Evolutionary conservation across 2,888 invertebrate genomes (phyloP).

Genomic region (Pandemis heparana): DNA sequence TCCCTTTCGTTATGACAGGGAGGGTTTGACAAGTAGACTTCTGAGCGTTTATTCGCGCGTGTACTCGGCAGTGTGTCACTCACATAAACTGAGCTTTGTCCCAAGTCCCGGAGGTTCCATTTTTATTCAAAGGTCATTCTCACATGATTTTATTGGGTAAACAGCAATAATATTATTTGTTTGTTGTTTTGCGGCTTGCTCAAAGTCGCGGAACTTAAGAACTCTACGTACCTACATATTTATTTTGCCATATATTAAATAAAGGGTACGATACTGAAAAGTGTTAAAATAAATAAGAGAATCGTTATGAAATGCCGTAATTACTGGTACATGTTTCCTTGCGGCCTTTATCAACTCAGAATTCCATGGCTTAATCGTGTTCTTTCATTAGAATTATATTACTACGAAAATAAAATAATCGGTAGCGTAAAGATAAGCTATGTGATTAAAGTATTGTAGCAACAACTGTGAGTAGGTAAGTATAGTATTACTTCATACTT

Average conservation of each 20-base stretch:
- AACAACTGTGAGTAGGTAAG: background rate
- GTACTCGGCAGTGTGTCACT: constrained; percentile 8
- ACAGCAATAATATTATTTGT: constrained; percentile 27
- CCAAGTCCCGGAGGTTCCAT: constrained; percentile 37
- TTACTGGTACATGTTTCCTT: background rate
- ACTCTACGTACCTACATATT: background rate
- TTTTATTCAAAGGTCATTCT: constrained; percentile 42
- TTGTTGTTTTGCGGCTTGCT: constrained; percentile 27
- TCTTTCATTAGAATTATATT: background rate
- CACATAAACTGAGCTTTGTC: constrained; percentile 15
- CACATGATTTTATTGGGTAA: constrained; percentile 37
- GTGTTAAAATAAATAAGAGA: background rate
- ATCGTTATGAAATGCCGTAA: background rate
- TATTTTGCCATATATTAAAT: background rate
- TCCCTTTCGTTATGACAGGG: too few relatives aligned
- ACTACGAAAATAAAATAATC: background rate
- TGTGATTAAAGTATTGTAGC: background rate
- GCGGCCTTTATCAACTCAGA: background rate
- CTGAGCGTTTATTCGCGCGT: background rate
- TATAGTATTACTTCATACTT: background rate
- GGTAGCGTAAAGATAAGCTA: background rate
- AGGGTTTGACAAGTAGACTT: too few relatives aligned
- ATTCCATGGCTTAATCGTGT: background rate
- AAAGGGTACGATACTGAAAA: background rate
- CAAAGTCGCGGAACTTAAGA: constrained; percentile 10